Conservation (phyloP, 2,113 vertebrate species). For the Andinoacara biseriatus region DNA sequence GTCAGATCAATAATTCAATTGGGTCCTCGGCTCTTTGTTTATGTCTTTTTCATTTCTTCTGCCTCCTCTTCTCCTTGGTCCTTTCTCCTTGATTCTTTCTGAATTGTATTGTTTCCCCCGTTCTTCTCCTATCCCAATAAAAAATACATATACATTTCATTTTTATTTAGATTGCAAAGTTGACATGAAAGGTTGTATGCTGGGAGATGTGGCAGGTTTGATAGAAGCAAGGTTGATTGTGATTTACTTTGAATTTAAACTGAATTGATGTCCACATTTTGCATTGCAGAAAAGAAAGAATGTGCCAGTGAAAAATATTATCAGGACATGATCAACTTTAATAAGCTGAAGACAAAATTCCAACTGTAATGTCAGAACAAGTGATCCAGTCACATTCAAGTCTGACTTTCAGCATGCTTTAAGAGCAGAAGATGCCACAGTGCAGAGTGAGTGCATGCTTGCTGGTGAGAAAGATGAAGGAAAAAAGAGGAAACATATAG, state of each 20-base stretch:
- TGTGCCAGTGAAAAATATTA: neutral
- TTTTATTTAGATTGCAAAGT: neutral
- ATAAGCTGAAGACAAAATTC: neutral
- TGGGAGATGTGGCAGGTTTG: neutral
- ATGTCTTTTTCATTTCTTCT: constrained; percentile 29
- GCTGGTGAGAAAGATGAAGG: neutral
- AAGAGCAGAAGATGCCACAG: constrained; percentile 7
- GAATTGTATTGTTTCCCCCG: neutral
- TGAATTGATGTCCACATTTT: neutral
- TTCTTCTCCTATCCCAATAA: neutral
- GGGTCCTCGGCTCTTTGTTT: constrained; percentile 25
- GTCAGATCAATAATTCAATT: constrained; percentile 79
- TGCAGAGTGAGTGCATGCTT: neutral
- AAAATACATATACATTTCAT: too few species aligned
- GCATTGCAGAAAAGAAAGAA: neutral
- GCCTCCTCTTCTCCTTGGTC: neutral
- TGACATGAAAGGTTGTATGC: neutral
- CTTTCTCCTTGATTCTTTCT: neutral
- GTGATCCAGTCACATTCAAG: neutral
- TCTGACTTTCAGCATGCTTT: neutral
- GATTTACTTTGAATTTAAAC: neutral
- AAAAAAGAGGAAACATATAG: neutral
- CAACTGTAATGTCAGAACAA: neutral
- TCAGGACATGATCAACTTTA: neutral
- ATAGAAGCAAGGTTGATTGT: neutral